Evolutionary conservation across 2,797 vertebrate species (phyloP).

Genomic region (Pangasius macronema): DNA sequence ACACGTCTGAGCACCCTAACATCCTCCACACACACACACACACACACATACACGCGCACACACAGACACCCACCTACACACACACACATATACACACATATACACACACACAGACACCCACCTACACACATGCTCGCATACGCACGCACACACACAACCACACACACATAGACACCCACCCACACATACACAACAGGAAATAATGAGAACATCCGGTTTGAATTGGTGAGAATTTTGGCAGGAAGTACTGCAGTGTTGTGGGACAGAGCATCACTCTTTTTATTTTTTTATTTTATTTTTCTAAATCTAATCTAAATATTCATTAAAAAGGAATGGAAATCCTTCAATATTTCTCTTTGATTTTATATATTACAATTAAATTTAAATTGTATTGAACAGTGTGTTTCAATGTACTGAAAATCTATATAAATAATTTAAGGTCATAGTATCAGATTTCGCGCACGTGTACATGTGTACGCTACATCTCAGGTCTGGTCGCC

Average conservation of each 20-base stretch:
- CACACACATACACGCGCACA: background rate
- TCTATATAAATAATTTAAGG: background rate
- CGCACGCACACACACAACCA: background rate
- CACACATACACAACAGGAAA: conserved; percentile 34
- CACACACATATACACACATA: background rate
- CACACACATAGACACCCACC: background rate
- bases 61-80: background rate
- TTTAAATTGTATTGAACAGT: background rate
- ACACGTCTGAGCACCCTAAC: background rate
- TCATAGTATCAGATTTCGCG: background rate
- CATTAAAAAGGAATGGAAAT: background rate
- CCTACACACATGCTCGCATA: conserved; percentile 15
- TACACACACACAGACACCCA: background rate
- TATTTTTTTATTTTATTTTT: background rate
- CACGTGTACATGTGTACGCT: too few species aligned
- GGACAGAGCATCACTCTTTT: background rate
- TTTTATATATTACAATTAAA: background rate
- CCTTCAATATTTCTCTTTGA: background rate
- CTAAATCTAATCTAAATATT: background rate
- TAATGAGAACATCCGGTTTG: conserved; percentile 40
- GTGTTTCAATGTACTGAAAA: background rate
- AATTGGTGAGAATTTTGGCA: conserved; percentile 26
- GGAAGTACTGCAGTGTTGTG: conserved; percentile 9
- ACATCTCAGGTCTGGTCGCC: background rate
- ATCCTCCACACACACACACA: conserved; percentile 13